Conservation (phyloP, 1,140 invertebrate species). For the Thaumatotibia leucotreta region DNA sequence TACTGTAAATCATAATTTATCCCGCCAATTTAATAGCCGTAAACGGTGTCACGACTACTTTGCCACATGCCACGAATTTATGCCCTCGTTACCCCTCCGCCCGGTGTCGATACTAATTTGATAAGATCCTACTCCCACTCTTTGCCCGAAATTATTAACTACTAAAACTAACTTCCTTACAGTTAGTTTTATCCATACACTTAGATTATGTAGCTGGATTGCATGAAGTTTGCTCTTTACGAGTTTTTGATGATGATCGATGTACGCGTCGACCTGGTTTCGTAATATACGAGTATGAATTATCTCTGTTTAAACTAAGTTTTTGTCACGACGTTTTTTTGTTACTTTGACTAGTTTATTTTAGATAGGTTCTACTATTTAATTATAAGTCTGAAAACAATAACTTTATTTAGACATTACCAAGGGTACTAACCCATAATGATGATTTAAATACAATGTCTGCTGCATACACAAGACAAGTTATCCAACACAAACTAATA, state of each 20-base stretch:
- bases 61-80: conserved; percentile 5
- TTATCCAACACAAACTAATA: too few species aligned
- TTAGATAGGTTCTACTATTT: too few species aligned
- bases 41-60: background rate
- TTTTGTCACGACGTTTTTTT: conserved; percentile 28
- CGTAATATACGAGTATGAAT: background rate
- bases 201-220: conserved; percentile 3
- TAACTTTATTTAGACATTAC: too few species aligned
- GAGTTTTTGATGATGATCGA: conserved; percentile 13
- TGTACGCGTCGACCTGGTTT: background rate
- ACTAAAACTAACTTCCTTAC: background rate
- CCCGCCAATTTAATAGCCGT: background rate
- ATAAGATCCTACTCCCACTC: conserved; percentile 22
- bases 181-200: conserved; percentile 9
- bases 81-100: background rate
- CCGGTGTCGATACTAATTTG: conserved; percentile 33
- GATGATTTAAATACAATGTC: too few species aligned
- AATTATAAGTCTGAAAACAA: too few species aligned
- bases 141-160: conserved; percentile 17
- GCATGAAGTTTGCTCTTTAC: conserved; percentile 9
- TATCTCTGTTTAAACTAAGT: background rate
- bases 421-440: too few species aligned
- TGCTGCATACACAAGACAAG: too few species aligned
- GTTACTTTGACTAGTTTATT: conserved; percentile 28
- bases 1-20: background rate